Conservation (phyloP, 2,113 vertebrate species). For the Campylomormyrus numenius region DNA sequence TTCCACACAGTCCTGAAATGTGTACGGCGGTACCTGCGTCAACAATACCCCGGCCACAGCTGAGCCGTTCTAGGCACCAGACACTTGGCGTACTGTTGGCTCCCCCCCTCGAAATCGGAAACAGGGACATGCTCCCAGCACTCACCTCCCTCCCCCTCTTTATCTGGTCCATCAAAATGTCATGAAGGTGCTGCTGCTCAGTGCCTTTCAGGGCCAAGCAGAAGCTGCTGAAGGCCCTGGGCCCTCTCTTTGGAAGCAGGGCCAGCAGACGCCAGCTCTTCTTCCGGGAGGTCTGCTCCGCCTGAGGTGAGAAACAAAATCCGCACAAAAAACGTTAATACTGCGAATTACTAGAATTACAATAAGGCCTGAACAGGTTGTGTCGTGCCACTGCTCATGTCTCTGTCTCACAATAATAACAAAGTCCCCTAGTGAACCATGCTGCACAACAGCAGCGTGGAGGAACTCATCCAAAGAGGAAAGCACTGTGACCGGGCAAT, state of each 20-base stretch:
- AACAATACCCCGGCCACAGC: neutral
- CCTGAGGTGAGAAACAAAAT: slow-evolving; percentile 49
- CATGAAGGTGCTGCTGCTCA: slow-evolving; percentile 77
- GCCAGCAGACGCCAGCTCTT: slow-evolving; percentile 72
- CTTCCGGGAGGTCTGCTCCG: slow-evolving; percentile 65
- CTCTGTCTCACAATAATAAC: neutral
- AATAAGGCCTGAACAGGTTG: neutral
- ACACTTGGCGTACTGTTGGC: neutral
- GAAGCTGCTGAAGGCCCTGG: slow-evolving; percentile 77
- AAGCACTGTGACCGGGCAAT: neutral
- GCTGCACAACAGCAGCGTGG: neutral
- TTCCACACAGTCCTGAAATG: slow-evolving; percentile 44
- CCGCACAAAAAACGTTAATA: neutral
- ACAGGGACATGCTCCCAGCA: neutral
- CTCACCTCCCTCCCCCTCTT: slow-evolving; percentile 44
- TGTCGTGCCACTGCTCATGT: neutral
- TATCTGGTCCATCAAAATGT: slow-evolving; percentile 35
- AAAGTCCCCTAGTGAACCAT: neutral
- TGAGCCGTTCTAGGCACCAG: neutral
- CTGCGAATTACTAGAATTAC: neutral
- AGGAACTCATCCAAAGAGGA: neutral
- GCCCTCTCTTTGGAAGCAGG: slow-evolving; percentile 83
- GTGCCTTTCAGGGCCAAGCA: slow-evolving; percentile 75
- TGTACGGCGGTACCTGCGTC: neutral
- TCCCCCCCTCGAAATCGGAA: neutral